These are phyloP conservation scores for Drosophila lacertosa DNA, from an alignment of 1,140 invertebrate genomes.

Conservation along the genomic window DNA sequence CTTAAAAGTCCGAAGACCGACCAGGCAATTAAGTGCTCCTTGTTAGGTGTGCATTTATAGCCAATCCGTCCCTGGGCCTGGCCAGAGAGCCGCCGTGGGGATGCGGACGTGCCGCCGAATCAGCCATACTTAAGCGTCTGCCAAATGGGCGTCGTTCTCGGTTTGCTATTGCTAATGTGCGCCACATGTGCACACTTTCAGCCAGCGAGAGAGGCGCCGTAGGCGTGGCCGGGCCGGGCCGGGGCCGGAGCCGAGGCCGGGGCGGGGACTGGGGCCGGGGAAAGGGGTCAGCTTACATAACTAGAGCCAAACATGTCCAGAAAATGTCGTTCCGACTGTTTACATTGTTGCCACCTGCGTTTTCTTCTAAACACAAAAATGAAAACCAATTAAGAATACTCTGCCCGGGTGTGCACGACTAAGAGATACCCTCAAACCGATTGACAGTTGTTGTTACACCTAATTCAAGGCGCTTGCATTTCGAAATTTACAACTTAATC, in stretches of 20 bases:
- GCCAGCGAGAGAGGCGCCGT: too few species aligned
- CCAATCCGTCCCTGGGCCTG: slow-evolving; percentile 9
- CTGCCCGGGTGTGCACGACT: too few species aligned
- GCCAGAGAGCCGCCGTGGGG: not conserved
- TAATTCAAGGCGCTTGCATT: too few species aligned
- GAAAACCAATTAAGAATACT: too few species aligned
- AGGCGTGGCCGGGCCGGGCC: too few species aligned
- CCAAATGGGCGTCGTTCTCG: slow-evolving; percentile 45
- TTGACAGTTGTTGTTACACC: too few species aligned
- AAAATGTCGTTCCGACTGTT: not conserved
- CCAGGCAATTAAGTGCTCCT: slow-evolving; percentile 48
- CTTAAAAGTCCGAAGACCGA: slow-evolving; percentile 26
- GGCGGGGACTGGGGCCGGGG: not conserved
- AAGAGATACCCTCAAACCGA: too few species aligned
- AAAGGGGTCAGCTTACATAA: slow-evolving; percentile 5
- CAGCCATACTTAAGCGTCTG: slow-evolving; percentile 27
- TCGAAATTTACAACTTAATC: too few species aligned
- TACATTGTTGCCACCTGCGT: slow-evolving; percentile 15
- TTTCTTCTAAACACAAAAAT: not conserved
- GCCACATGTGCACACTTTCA: slow-evolving; percentile 58
- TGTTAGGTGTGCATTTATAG: slow-evolving; percentile 42
- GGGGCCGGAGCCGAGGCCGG: not conserved
- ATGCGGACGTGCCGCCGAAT: slow-evolving; percentile 22
- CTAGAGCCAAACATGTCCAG: not conserved
- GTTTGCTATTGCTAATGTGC: slow-evolving; percentile 34